These are phyloP conservation scores for Microtus oregoni DNA, from an alignment of 2,113 vertebrate genomes.

Conservation along the genomic window DNA sequence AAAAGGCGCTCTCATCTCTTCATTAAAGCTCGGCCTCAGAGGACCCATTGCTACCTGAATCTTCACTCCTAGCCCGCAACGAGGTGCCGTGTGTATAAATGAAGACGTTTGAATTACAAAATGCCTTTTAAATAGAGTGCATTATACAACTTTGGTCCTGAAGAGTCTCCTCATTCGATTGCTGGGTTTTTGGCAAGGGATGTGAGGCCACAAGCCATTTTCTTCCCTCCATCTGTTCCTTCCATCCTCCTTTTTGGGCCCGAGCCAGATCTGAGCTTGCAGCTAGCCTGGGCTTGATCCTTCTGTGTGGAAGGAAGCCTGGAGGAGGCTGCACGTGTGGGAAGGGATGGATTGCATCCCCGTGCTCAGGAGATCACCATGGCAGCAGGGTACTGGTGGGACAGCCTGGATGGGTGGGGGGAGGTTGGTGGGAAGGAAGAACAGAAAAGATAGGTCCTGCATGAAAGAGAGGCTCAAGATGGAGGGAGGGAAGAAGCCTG, in stretches of 20 bases:
- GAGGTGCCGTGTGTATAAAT: constrained; percentile 57
- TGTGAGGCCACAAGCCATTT: neutral
- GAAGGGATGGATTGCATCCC: neutral
- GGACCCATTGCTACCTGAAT: constrained; percentile 70
- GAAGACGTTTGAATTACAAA: constrained; percentile 72
- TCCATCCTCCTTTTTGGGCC: neutral
- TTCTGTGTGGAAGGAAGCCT: neutral
- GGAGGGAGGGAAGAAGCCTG: neutral
- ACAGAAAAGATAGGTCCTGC: too few species aligned
- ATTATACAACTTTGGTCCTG: constrained; percentile 4
- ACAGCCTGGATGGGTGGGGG: neutral
- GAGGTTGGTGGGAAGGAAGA: neutral
- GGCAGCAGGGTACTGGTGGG: neutral
- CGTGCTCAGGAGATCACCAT: neutral
- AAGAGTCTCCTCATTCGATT: constrained; percentile 1
- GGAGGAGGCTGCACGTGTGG: neutral
- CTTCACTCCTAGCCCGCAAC: constrained; percentile 51
- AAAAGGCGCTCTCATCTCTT: constrained; percentile 74
- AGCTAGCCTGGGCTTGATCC: neutral
- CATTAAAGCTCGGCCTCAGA: constrained; percentile 75
- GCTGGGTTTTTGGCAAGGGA: constrained; percentile 36
- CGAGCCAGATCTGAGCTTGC: neutral
- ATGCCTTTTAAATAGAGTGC: constrained; percentile 59
- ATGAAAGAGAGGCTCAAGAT: rapidly evolving
- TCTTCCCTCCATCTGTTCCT: neutral